Evolutionary conservation across 1,140 invertebrate species (phyloP), one percentile per base, ranked within the genome.

Genomic region (Orchesella cincta): DNA sequence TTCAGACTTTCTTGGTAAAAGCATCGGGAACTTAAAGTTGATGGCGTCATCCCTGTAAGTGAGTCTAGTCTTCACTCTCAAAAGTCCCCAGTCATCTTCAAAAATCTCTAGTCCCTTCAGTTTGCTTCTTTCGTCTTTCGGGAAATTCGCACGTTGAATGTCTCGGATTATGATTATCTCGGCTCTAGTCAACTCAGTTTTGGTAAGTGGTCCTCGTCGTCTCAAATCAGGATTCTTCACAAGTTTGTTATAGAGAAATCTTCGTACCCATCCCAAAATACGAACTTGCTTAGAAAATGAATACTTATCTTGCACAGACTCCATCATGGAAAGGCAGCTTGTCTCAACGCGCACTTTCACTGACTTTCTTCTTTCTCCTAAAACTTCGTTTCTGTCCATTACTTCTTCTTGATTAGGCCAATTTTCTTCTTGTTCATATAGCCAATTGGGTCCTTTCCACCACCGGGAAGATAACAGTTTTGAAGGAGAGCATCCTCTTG

Each of bases 381-480:
- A 8, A 20, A 73, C 29, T 36, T 14, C 71, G 20, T 73, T 18
- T 51, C 3, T 14, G 29, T 73, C 28, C 23, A 5, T n/a, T 46
- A n/a, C 20, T 2, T 8, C 71, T 31, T 8, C 20, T 8, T 2
- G 2, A 46, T 8, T 18, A 2, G 71, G 71, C 71, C 71, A 73
- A 16, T 2, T 2, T 8, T 39, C 35, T 26, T 14, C 14, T 5
- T 2, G 3, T 73, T 2, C 16, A 3, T 36, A 14, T 23, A 73
- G 28, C 71, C 71, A 73, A 1, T 26, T 35, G 3, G 71, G 71
- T 46, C 36, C 71, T 28, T 39, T 1, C 71, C 34, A 39, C 71
- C 71, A 73, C 14, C 46, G 36, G 5, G 36, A 73, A 14, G 1
- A 39, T 12, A 39, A 3, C 2, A 73, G 28, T 29, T 73, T 3